phyloP scores from a whole-genome alignment of 2,113 vertebrate species.

The Sapayoa aenigma region DNA sequence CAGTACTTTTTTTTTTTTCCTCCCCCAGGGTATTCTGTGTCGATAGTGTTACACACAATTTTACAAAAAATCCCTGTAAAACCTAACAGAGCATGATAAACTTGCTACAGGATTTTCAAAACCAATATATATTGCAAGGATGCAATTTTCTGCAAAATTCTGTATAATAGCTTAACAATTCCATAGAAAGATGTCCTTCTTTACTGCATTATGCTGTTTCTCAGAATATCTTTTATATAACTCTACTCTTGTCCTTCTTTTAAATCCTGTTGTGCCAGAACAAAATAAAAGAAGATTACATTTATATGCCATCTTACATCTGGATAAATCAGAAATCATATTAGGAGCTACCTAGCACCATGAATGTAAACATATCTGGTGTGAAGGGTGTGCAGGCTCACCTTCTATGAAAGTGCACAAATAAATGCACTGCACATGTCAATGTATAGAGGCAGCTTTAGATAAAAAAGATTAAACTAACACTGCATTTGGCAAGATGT shows the following conservation, averaged over 20 bases:
- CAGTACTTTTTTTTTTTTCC: too few relatives aligned
- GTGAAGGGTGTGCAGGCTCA: background rate
- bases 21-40: background rate
- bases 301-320: conserved; percentile 17
- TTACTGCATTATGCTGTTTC: background rate
- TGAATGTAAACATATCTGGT: background rate
- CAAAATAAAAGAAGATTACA: conserved; percentile 18
- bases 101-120: background rate
- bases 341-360: background rate
- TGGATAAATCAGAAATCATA: conserved; percentile 1
- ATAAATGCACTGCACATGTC: background rate
- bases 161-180: background rate
- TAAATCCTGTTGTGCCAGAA: conserved; percentile 11
- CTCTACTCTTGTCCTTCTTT: background rate
- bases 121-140: background rate
- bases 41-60: background rate
- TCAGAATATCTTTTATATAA: background rate
- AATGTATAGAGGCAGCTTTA: background rate
- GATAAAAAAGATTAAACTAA: background rate
- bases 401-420: background rate
- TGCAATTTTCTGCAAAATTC: conserved; percentile 17
- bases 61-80: background rate
- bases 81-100: background rate
- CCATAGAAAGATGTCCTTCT: background rate
- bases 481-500: background rate